Evolutionary conservation across 2,113 vertebrate genomes (phyloP), one percentile per base, ranked within the genome.

Genomic region (Limanda limanda): DNA sequence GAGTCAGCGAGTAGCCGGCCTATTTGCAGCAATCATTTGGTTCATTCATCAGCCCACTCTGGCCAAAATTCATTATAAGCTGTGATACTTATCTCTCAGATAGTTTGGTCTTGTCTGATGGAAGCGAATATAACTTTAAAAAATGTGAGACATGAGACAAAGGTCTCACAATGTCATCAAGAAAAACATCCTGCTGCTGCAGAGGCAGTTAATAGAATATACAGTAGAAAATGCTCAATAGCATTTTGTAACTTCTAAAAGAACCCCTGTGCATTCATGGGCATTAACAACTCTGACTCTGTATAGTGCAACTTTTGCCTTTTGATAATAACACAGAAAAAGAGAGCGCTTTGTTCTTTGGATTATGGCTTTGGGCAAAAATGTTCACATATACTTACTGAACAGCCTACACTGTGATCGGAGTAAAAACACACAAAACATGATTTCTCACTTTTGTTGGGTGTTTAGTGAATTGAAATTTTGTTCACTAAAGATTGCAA

Each of bases 11-110:
- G 57, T n/a, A 69, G 61, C 21, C 13, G 3, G 56, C 21, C 55
- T 42, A 67, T 81, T 42, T 68, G 27, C 56, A 31, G 23, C 58
- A 82, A 59, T 74, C 60, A 67, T 71, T 71, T 1, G 8, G 45
- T 74, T 78, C 52, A 74, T 86, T 74, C 67, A 83, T 87, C 80
- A 71, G 68, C 57, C 59, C 9, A n/a, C 64, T 72, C 61, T 4
- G 13, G 64, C 64, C 52, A 3, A 48, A 79, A 68, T 65, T 78
- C 71, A 81, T 85, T 81, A 77, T 74, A 81, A 35, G 4, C 27
- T 1, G 2, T 0, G 56, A 76, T 77, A 18, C 42, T 70, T 64
- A 72, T 84, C 82, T 37, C 10, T 10, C 0, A 5, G 21, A 31
- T 10, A 60, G 40, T 47, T 57, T 14, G 17, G 57, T 27, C 68